Evolutionary conservation across 2,888 invertebrate genomes (phyloP).

Genomic region (Drosophila borborema): DNA sequence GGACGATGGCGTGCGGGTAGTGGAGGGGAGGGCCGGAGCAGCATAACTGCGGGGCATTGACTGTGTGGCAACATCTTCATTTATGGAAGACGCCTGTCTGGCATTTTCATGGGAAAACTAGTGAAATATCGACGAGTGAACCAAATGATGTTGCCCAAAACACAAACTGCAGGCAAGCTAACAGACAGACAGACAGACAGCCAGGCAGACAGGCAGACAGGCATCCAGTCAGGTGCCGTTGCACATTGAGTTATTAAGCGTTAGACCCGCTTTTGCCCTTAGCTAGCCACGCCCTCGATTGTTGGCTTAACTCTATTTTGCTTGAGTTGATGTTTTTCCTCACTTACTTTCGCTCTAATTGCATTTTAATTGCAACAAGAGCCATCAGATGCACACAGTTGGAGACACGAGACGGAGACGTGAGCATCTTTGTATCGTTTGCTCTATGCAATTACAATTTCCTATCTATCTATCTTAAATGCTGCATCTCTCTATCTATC

Average conservation of each 20-base stretch:
- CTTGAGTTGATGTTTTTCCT: not conserved
- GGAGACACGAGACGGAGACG: not conserved
- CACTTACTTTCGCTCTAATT: slow-evolving; percentile 64
- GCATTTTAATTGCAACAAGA: slow-evolving; percentile 73
- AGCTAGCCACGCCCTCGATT: slow-evolving; percentile 5
- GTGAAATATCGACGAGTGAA: slow-evolving; percentile 8
- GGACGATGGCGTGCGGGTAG: not conserved
- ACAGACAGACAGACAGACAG: not conserved
- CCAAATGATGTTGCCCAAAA: slow-evolving; percentile 7
- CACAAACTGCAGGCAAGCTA: slow-evolving; percentile 11
- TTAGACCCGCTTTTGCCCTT: not conserved
- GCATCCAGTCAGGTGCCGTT: slow-evolving; percentile 21
- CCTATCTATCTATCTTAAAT: slow-evolving; percentile 3
- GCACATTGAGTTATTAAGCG: slow-evolving; percentile 34
- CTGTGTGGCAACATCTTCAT: slow-evolving; percentile 27
- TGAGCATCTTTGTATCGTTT: slow-evolving; percentile 8
- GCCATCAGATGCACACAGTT: slow-evolving; percentile 1
- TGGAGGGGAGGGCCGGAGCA: not conserved
- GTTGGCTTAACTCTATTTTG: not conserved
- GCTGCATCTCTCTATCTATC: not conserved
- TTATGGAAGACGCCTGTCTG: slow-evolving; percentile 13
- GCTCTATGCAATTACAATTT: slow-evolving; percentile 34
- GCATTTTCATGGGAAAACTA: slow-evolving; percentile 54
- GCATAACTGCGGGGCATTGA: not conserved
- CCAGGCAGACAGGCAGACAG: not conserved